Evolutionary conservation across 2,113 vertebrate species (phyloP), one percentile per base, ranked within the genome.

Genomic region (Prietella phreatophila): DNA sequence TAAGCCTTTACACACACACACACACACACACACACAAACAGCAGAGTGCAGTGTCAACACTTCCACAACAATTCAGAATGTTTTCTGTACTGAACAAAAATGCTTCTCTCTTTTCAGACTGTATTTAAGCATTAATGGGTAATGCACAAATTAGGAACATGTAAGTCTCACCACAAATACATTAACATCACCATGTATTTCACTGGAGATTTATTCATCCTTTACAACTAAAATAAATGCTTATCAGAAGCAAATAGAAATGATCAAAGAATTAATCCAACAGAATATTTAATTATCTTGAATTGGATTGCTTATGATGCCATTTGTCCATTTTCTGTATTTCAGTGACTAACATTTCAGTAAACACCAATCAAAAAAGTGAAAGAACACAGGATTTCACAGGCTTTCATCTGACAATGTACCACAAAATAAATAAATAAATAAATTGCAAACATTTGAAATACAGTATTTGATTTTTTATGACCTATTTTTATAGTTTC

Each of bases 1-100:
- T 58, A 78, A 78, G 42, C 42, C 42, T 50, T 50, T 50, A 73
- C 27, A 73, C 50, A 81, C 30, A 85, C 75, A 69, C 82, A 78
- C 58, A 25, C 25, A 11, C 30, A 55, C 36, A 73, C 58, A 75
- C 55, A 85, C 73, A 61, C 63, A 50, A 76, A 60, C 2, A 85
- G n/a, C 55, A 83, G 80, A 89, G 61, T 87, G 88, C 89, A 83
- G 89, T 65, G 87, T 30, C 63, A 86, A 87, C 75, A 89, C 65
- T 87, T 88, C 69, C 47, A 33, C 33, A 88, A 82, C 87, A 84
- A 84, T 90, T 90, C 85, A 87, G 83, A 86, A 83, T 85, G 89
- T 88, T 87, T 56, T 83, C 58, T 53, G 42, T n/a, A 73, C 27
- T 61, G 42, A 20, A 47, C 20, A 75, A 47, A 22, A 88, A 86